Evolutionary conservation across 2,113 vertebrate genomes (phyloP), one percentile per base, ranked within the genome.

Genomic region (Phylloscopus whistleri): DNA sequence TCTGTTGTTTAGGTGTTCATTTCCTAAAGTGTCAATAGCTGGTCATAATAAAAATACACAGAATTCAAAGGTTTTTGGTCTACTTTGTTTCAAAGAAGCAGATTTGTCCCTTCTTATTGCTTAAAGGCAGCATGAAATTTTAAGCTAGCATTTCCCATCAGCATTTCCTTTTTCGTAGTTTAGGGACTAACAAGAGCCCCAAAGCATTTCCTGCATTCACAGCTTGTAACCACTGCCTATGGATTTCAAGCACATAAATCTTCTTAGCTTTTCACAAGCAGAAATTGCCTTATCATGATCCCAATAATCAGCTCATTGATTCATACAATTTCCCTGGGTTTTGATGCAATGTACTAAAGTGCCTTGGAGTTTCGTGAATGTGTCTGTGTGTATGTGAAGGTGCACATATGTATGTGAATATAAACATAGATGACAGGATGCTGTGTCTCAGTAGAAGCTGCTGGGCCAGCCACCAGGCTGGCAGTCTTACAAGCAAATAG

Each of bases 171-270:
- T 95, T 78, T 77, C 72, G 63, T 80, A 78, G 35, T 87, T 93
- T 81, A 58, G 43, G 72, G 53, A 73, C 62, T 75, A 89, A 51
- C 14, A 78, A 86, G n/a, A 84, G n/a, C 24, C 33, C 24, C 10
- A 19, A 84, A 81, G 33, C 84, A 92, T 91, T 95, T 94, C 90
- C 52, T 95, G 82, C 56, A 44, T 81, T 96, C 93, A 78, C 64
- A 81, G 85, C 33, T 88, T 93, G 48, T 67, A 77, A 67, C 16
- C 3, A 3, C 60, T 92, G 28, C n/a, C 31, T 60, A 64, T 20
- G 28, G 76, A 44, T 77, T 91, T 90, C 28, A 77, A 88, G 14
- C 10, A 72, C 33, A 63, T 81, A 95, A 93, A 90, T 92, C 43
- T 48, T 69, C 70, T 60, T 26, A n/a, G 41, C 16, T 78, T 89